Percentiles rank a stretch among this genome's conserved stretches.
Conservation (phyloP, 1,140 invertebrate genomes). For the Lerema accius region DNA sequence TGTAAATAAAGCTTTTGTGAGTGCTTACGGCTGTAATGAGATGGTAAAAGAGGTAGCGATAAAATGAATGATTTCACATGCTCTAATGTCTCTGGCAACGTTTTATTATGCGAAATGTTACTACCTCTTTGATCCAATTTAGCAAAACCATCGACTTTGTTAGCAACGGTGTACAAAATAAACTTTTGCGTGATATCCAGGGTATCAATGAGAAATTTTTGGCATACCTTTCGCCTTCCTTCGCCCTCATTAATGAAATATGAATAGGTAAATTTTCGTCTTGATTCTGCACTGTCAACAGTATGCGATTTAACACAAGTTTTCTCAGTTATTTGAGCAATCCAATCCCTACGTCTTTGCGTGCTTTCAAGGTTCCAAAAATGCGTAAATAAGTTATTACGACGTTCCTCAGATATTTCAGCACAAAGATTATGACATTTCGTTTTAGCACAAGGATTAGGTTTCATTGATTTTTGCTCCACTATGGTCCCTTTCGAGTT, state of each 20-base stretch:
- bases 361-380: constrained; percentile 3
- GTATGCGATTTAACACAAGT: neutral
- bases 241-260: neutral
- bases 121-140: constrained; percentile 1
- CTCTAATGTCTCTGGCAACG: too few species aligned
- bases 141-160: neutral
- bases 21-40: too few species aligned
- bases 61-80: too few species aligned
- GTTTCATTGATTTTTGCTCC: neutral
- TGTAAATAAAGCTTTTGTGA: too few species aligned
- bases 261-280: neutral
- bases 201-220: neutral
- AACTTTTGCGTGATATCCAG: neutral
- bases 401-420: neutral
- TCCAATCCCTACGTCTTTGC: constrained; percentile 5
- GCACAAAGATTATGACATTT: neutral
- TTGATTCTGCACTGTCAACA: neutral
- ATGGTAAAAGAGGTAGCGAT: too few species aligned
- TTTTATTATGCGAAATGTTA: neutral
- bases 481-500: neutral
- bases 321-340: neutral
- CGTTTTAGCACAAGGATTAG: neutral
- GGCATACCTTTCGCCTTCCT: neutral
- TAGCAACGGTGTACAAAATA: neutral
- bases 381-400: neutral